phyloP scores from a whole-genome alignment of 2,888 invertebrate genomes.

The Morpho achilles region DNA sequence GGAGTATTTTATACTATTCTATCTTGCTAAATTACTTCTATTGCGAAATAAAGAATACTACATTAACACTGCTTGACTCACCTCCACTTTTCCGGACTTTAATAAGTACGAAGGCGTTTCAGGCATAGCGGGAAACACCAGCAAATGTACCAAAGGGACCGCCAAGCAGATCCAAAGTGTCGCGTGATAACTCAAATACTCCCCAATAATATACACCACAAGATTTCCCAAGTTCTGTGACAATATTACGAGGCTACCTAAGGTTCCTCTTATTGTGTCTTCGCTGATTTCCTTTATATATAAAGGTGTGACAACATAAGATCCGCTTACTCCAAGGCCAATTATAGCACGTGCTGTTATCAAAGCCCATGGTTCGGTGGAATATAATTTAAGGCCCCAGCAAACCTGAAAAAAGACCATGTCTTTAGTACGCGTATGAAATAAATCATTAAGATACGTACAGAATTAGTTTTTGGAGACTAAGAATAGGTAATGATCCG shows the following conservation, averaged over 20 bases:
- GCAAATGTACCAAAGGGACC: conserved; percentile 59
- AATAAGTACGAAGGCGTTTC: conserved; percentile 67
- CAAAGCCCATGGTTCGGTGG: conserved; percentile 64
- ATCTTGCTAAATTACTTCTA: too few relatives aligned
- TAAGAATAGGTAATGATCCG: too few relatives aligned
- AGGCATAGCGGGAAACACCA: conserved; percentile 63
- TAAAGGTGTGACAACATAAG: conserved; percentile 66
- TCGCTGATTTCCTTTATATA: conserved; percentile 73
- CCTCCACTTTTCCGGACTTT: conserved; percentile 66
- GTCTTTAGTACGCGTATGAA: too few relatives aligned
- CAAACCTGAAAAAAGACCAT: conserved; percentile 43
- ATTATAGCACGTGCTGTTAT: conserved; percentile 63
- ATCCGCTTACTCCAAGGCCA: conserved; percentile 63
- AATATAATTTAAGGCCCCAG: conserved; percentile 64
- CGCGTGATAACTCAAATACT: conserved; percentile 60
- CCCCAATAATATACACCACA: conserved; percentile 59
- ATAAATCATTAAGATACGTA: too few relatives aligned
- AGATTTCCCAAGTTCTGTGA: conserved; percentile 68
- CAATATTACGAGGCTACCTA: conserved; percentile 63
- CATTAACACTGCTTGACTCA: conserved; percentile 26
- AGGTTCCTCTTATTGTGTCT: conserved; percentile 60
- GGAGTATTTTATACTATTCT: too few relatives aligned
- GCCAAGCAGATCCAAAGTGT: conserved; percentile 63
- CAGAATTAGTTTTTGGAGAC: too few relatives aligned
- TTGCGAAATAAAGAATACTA: too few relatives aligned